Evolutionary conservation across 2,888 invertebrate species (phyloP), one percentile per base, ranked within the genome.

Genomic region (Lomographa bimaculata): DNA sequence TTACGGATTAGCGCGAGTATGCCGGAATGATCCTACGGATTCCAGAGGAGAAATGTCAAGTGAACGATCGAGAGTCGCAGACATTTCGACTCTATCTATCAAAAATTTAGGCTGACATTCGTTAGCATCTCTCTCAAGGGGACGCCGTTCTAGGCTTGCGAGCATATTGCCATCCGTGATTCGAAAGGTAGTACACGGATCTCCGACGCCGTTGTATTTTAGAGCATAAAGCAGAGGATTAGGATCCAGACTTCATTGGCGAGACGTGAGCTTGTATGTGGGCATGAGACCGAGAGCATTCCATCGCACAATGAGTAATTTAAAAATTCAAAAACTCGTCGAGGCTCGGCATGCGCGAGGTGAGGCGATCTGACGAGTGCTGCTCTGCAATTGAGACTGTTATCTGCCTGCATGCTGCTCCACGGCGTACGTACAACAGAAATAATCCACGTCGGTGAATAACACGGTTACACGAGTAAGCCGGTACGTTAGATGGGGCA

Each of bases 301-400:
- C 84, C 89, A 84, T 85, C 76, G 84, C 69, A 89, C 89, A 89
- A 90, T 89, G 89, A 89, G 89, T 86, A 89, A 89, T 89, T 90
- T 89, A 89, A 90, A 89, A 90, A 89, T 90, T 90, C 87, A 90
- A 87, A 89, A 89, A 87, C 87, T 86, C 89, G 87, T 85, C 85
- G 85, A 72, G 81, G 59, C 75, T 71, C 68, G 73, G 68, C 72
- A 71, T 77, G 71, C 67, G 73, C 76, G 78, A 77, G 73, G 77
- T 73, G 79, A 79, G 74, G 78, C 78, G 78, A 79, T 80, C 71
- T 77, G 73, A 74, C 77, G 74, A 81, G 80, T 73, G 72, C 73
- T 60, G 72, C 76, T 73, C 72, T 76, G 84, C 81, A 86, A 86
- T 86, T 79, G 84, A 82, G 79, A 81, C 79, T 78, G 82, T 80